Evolutionary conservation across 30 jellyfish, hydroid and myxozoan species (phyloP).

Genomic region (Phacellophora camtschatica): DNA sequence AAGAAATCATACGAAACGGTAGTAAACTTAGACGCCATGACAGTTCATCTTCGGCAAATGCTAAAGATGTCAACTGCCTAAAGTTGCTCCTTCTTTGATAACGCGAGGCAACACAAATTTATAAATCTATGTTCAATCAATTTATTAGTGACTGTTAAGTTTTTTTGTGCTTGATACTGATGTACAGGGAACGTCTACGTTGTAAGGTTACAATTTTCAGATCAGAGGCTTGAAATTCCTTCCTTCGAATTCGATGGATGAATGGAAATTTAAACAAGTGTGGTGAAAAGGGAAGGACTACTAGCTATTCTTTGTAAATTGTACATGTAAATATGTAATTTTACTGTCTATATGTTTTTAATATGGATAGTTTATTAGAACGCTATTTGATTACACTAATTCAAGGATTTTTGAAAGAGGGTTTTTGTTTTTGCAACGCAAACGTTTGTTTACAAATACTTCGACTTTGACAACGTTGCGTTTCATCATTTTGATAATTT

Average conservation of each 20-base stretch:
- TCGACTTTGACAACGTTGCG: too few species aligned
- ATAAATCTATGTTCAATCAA: neutral
- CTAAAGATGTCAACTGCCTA: constrained; percentile 81
- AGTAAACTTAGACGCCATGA: constrained; percentile 82
- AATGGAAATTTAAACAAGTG: neutral
- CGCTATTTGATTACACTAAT: too few species aligned
- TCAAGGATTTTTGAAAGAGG: too few species aligned
- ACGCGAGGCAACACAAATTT: neutral
- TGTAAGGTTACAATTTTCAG: neutral
- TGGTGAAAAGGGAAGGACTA: constrained; percentile 16
- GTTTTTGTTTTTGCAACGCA: too few species aligned
- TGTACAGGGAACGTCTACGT: neutral
- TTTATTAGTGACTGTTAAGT: neutral
- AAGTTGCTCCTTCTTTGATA: neutral
- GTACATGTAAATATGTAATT: constrained; percentile 46
- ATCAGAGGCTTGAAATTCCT: neutral
- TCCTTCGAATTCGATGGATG: neutral
- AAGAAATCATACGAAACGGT: constrained; percentile 28
- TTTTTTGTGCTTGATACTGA: neutral
- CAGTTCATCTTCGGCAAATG: constrained; percentile 92
- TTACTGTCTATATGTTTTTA: constrained; percentile 51
- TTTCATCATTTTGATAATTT: too few species aligned
- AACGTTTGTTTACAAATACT: too few species aligned
- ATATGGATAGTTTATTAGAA: constrained; percentile 41
- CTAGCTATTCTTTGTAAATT: constrained; percentile 27